Percentiles rank a stretch among this genome's conserved stretches.
Evolutionary conservation across 2,113 vertebrate genomes (phyloP).

Genomic region (Pan paniscus): DNA sequence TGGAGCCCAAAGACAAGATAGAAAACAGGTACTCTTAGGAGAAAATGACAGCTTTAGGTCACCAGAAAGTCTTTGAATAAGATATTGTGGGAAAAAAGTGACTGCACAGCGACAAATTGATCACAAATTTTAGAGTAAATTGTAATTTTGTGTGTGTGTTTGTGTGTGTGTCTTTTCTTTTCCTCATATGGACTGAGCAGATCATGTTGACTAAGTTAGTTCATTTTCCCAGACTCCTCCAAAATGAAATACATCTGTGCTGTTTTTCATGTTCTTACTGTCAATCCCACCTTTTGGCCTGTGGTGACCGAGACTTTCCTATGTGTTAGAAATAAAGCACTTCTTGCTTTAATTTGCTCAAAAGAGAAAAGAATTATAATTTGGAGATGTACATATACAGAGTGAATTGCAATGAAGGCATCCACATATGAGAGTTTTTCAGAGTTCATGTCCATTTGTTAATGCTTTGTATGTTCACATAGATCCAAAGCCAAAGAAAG

Average conservation of each 20-base stretch:
- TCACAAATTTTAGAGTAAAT: conserved; percentile 57
- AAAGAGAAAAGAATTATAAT: neutral
- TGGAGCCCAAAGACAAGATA: conserved; percentile 5
- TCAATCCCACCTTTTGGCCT: neutral
- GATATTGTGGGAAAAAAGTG: conserved; percentile 44
- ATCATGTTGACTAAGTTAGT: conserved; percentile 63
- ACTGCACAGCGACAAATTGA: conserved; percentile 66
- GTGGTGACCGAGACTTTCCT: neutral
- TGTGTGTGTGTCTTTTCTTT: conserved; percentile 33
- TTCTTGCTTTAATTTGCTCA: neutral
- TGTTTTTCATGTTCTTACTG: neutral
- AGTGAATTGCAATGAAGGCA: neutral
- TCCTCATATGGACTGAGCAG: conserved; percentile 63
- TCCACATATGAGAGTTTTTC: neutral
- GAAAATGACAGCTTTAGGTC: conserved; percentile 34
- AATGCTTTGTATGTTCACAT: neutral
- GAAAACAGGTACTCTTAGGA: neutral
- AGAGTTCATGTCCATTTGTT: neutral
- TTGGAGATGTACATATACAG: neutral
- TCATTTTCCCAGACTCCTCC: conserved; percentile 79
- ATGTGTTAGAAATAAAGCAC: neutral
- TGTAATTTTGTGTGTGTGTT: neutral
- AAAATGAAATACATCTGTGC: conserved; percentile 74
- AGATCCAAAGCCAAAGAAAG: neutral
- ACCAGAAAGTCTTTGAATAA: conserved; percentile 42